A percentile compares a stretch with the other conserved stretches of the same genome.
Evolutionary conservation across 2,888 invertebrate species (phyloP).

Genomic region (Lithophane ornitopus): DNA sequence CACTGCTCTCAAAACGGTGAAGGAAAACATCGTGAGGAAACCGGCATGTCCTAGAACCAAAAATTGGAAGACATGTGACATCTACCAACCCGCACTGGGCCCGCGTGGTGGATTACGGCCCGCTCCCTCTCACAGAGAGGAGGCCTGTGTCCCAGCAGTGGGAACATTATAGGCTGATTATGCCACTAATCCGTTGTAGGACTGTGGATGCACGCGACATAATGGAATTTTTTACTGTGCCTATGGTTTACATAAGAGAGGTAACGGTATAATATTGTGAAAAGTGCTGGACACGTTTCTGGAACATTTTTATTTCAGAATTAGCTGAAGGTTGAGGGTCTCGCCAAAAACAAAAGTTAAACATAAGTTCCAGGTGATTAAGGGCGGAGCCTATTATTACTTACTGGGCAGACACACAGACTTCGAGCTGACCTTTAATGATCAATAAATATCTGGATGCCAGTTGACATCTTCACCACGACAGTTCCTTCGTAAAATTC

Average conservation of each 20-base stretch:
- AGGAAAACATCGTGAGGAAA: no score
- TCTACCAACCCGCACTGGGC: no score
- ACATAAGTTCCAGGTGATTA: neutral
- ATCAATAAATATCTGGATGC: neutral
- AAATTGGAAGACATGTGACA: no score
- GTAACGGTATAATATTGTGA: neutral
- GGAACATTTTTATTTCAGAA: neutral
- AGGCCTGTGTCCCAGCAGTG: no score
- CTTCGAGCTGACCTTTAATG: neutral
- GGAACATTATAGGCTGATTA: no score
- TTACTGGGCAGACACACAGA: neutral
- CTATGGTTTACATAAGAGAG: neutral
- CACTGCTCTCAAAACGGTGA: no score
- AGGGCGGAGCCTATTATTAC: neutral
- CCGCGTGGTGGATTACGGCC: no score
- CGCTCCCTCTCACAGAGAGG: no score
- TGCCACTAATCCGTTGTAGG: neutral
- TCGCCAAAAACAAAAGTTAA: neutral
- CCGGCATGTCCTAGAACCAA: no score
- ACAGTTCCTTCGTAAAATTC: slow-evolving; percentile 18
- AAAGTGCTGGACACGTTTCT: neutral
- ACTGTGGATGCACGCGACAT: neutral
- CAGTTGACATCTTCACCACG: slow-evolving; percentile 15
- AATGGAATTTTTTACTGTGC: neutral
- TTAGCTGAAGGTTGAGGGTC: neutral